Base-by-base conservation (phyloP, 1,140 invertebrate species). In the Eumaeus atala region DNA sequence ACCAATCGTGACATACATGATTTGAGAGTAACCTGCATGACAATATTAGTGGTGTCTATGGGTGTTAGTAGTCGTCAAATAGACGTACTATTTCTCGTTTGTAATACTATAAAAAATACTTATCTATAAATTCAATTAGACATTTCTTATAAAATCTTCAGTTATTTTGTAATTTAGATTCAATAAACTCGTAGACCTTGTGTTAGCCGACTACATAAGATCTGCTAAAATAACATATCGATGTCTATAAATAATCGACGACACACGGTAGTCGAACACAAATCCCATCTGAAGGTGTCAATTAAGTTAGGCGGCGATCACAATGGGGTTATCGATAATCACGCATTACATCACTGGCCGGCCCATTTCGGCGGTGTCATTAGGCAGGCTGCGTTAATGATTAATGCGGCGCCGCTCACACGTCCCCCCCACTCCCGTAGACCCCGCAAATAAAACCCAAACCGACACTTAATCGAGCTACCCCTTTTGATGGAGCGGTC, bases 301-400 rank as follows among this genome's bases (percentile, higher is more conserved):
- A 66, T 61, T 71, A 58, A n/a, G 61, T 62, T 56, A 62, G 58
- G 60, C 64, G 62, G 59, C 61, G 56, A 61, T 58, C 67, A 66
- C 62, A 70, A 65, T 65, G 51, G n/a, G n/a, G 70, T 60, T 56
- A 68, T 77, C 74, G 73, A 79, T 70, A 75, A 69, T 63, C 44
- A 51, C 48, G 49, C 57, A 59, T 66, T 62, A 60, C 80, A 70
- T 68, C 74, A 69, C 75, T 77, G 72, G 54, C 34, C 60, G 66
- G 65, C 70, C 80, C 79, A 81, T 84, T 86, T 86, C 73, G 80
- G 80, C 67, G 67, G 70, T 86, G 83, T 86, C 83, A 84, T 86
- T 86, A 86, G 74, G 76, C 76, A 81, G 80, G 72, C 78, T 75
- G 74, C 69, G 79, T 84, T 86, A 86, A 86, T 86, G 83, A 86